Evolutionary conservation across 37 sponge, comb jelly and placozoan species (phyloP).

Genomic region (Axinella damicornis): DNA sequence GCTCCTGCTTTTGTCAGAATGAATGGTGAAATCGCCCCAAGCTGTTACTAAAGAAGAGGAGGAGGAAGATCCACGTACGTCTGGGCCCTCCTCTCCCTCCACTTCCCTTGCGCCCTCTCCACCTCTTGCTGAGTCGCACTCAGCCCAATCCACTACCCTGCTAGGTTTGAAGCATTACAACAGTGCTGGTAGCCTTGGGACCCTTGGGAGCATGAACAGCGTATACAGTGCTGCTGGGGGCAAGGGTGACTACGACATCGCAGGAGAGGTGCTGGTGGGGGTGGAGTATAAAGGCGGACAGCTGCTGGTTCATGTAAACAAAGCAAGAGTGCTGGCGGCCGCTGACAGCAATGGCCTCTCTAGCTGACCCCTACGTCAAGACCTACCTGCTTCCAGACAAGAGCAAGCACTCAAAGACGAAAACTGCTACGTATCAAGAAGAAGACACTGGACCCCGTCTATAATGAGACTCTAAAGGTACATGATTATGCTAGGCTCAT

Average conservation of each 20-base stretch:
- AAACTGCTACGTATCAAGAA: conserved; percentile 44
- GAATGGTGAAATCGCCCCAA: too few relatives aligned
- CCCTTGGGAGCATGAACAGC: conserved; percentile 7
- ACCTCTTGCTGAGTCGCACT: too few relatives aligned
- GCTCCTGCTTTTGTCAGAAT: too few relatives aligned
- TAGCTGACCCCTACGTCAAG: conserved; percentile 75
- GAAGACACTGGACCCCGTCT: conserved; percentile 68
- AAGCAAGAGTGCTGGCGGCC: conserved; percentile 53
- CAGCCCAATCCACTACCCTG: neutral
- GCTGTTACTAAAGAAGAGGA: too few relatives aligned
- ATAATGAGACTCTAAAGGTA: conserved; percentile 66
- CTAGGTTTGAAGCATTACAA: conserved; percentile 11
- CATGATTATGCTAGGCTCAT: too few relatives aligned
- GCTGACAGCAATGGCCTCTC: conserved; percentile 46
- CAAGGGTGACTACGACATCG: conserved; percentile 63
- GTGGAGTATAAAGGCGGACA: conserved; percentile 32
- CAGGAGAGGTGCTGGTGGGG: conserved; percentile 70
- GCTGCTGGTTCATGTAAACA: conserved; percentile 57
- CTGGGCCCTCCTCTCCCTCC: too few relatives aligned
- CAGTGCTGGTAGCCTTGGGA: neutral
- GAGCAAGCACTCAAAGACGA: conserved; percentile 71
- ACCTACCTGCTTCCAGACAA: conserved; percentile 76
- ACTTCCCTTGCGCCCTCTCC: too few relatives aligned
- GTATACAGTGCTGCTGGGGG: conserved; percentile 52
- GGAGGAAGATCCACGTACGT: too few relatives aligned